These are phyloP conservation scores for Sebastes baramenuke DNA, from an alignment of 2,797 vertebrate genomes.

Conservation along the genomic window DNA sequence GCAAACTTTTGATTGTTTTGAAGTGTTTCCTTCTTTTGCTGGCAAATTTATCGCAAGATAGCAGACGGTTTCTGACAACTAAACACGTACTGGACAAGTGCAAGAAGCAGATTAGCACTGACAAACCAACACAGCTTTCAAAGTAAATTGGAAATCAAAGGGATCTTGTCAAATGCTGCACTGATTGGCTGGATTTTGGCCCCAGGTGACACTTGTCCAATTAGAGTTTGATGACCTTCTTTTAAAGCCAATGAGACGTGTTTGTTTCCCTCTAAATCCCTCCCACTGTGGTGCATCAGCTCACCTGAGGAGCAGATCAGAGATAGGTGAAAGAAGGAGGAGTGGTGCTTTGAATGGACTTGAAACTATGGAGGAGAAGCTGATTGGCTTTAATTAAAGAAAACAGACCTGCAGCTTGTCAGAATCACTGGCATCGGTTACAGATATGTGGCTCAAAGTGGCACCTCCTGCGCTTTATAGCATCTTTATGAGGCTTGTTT, in stretches of 20 bases:
- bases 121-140: slow-evolving; percentile 6
- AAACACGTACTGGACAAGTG: neutral
- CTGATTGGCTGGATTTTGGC: slow-evolving; percentile 50
- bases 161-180: neutral
- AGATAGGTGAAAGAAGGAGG: neutral
- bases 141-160: slow-evolving; percentile 32
- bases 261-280: neutral
- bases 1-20: neutral
- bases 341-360: neutral
- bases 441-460: neutral
- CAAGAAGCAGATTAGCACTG: slow-evolving; percentile 3
- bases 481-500: neutral
- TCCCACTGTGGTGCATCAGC: neutral
- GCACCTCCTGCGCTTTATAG: neutral
- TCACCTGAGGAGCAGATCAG: slow-evolving; percentile 32
- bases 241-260: slow-evolving; percentile 41
- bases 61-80: neutral
- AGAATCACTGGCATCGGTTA: neutral
- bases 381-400: slow-evolving; percentile 18
- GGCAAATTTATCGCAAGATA: neutral
- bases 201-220: slow-evolving; percentile 58
- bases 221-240: slow-evolving; percentile 17
- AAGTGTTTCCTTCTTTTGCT: neutral
- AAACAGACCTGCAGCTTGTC: slow-evolving; percentile 4
- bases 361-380: neutral